Conservation (phyloP, 35 echinoderm and acorn worm genomes). For the Strongylocentrotus purpuratus region DNA sequence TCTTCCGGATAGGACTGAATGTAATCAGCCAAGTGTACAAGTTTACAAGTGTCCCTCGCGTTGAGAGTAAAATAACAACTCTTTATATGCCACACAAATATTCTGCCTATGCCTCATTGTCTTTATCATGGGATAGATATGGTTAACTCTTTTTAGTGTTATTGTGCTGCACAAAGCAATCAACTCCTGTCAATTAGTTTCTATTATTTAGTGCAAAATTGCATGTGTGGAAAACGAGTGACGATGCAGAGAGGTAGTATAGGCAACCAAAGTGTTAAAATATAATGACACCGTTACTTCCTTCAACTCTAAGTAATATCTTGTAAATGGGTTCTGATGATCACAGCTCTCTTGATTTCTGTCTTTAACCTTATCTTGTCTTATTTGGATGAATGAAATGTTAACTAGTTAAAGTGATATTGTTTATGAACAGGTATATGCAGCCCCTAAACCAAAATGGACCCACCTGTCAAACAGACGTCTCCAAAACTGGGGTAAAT, state of each 20-base stretch:
- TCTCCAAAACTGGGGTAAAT: slow-evolving; percentile 93
- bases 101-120: too few relatives aligned
- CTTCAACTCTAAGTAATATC: neutral
- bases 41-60: too few relatives aligned
- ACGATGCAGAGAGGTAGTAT: neutral
- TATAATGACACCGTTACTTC: neutral
- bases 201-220: neutral
- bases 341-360: neutral
- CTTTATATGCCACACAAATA: too few relatives aligned
- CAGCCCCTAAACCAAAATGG: slow-evolving; percentile 96
- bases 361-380: neutral
- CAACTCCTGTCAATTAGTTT: too few relatives aligned
- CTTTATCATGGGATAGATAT: too few relatives aligned
- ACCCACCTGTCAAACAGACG: slow-evolving; percentile 84
- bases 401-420: neutral
- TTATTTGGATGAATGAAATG: neutral
- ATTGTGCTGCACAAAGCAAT: too few relatives aligned
- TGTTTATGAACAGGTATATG: slow-evolving; percentile 71
- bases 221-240: neutral
- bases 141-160: too few relatives aligned
- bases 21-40: neutral
- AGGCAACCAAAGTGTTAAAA: too few relatives aligned
- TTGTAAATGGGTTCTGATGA: neutral
- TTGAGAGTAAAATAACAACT: too few relatives aligned
- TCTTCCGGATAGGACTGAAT: too few relatives aligned